These are phyloP conservation scores for Smutsia temminckii DNA, from an alignment of 2,797 vertebrate genomes.

Conservation along the genomic window DNA sequence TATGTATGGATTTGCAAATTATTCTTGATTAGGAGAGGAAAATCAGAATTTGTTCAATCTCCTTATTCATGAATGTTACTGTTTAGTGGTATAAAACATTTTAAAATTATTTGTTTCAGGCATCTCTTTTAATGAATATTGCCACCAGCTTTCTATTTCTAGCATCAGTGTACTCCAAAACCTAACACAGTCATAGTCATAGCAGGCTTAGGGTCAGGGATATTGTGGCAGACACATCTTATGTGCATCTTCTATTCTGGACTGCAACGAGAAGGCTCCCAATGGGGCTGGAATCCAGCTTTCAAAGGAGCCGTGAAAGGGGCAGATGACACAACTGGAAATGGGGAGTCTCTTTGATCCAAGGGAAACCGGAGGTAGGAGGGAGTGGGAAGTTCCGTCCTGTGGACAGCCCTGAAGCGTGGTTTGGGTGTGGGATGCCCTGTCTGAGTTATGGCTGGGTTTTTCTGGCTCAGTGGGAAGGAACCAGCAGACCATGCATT, in stretches of 20 bases:
- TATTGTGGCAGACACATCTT: background rate
- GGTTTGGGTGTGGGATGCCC: background rate
- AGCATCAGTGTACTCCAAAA: background rate
- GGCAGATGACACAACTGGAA: background rate
- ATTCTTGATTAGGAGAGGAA: background rate
- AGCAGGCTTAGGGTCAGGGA: background rate
- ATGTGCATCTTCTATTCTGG: background rate
- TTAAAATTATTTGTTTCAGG: background rate
- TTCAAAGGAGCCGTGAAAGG: background rate
- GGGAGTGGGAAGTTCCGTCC: background rate
- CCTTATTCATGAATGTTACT: background rate
- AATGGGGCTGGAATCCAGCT: background rate
- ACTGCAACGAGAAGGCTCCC: background rate
- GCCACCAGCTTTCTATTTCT: background rate
- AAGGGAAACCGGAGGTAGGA: background rate
- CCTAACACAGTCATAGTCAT: background rate
- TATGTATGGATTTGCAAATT: background rate
- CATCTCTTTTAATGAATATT: background rate
- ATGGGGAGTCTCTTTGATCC: background rate
- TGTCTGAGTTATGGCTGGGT: too few species aligned
- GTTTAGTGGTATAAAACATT: background rate
- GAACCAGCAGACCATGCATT: background rate
- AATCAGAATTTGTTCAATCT: background rate
- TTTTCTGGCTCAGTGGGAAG: background rate
- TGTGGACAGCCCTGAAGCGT: background rate